Evolutionary conservation across 1,140 invertebrate species (phyloP).

Genomic region (Pseudomyrmex cubaensis): DNA sequence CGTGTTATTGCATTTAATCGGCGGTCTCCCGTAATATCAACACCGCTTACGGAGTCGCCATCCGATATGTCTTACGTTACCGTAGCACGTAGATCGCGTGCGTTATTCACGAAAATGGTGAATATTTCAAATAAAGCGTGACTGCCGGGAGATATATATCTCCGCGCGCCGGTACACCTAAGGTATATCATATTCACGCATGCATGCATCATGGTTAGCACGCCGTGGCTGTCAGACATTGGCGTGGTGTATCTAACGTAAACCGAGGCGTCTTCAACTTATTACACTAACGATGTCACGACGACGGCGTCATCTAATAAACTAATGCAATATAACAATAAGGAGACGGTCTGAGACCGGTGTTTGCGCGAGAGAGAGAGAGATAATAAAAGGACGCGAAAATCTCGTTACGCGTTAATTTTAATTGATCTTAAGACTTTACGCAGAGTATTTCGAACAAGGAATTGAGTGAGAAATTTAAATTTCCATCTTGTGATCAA

Average conservation of each 20-base stretch:
- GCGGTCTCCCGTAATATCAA: constrained; percentile 61
- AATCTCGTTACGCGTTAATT: not conserved
- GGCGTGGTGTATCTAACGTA: constrained; percentile 39
- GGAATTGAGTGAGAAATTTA: too few relatives aligned
- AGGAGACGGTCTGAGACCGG: not conserved
- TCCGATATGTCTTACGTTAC: constrained; percentile 69
- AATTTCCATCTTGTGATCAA: too few relatives aligned
- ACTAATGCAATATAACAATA: constrained; percentile 45
- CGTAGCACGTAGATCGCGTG: constrained; percentile 46
- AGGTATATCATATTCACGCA: constrained; percentile 73
- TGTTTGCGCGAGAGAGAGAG: not conserved
- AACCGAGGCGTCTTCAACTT: constrained; percentile 44
- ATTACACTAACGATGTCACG: constrained; percentile 45
- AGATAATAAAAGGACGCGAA: not conserved
- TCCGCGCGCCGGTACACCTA: constrained; percentile 46
- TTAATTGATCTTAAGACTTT: too few relatives aligned
- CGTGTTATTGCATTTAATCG: constrained; percentile 60
- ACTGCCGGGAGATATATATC: constrained; percentile 66
- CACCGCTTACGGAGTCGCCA: constrained; percentile 61
- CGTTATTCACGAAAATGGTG: constrained; percentile 74
- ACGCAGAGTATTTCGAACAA: too few relatives aligned
- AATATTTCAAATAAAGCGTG: constrained; percentile 74
- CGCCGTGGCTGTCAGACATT: constrained; percentile 58
- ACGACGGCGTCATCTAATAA: constrained; percentile 30
- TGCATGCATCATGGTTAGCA: constrained; percentile 70